Conservation (phyloP, 2,797 vertebrate genomes). For the Champsocephalus esox region DNA sequence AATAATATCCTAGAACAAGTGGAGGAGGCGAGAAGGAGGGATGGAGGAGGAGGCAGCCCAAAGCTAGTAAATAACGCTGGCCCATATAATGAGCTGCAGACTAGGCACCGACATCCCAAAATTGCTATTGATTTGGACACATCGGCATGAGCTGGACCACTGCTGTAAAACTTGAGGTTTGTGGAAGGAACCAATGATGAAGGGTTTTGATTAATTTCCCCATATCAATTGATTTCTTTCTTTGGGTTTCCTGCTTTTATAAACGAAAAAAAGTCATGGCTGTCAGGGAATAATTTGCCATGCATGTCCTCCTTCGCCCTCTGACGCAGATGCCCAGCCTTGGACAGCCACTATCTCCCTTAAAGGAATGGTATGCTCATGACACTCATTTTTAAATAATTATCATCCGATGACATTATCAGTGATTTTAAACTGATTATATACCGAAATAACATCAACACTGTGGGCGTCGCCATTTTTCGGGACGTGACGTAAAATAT, state of each 20-base stretch:
- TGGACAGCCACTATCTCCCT: too few relatives aligned
- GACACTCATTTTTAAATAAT: too few relatives aligned
- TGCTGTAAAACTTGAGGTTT: constrained; percentile 40
- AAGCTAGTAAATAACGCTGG: constrained; percentile 62
- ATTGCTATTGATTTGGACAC: constrained; percentile 66
- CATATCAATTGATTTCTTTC: not conserved
- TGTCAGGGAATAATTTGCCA: too few relatives aligned
- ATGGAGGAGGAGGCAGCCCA: constrained; percentile 33
- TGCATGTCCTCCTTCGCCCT: too few relatives aligned
- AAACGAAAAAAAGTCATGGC: constrained; percentile 3
- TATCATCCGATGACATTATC: too few relatives aligned
- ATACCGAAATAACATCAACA: too few relatives aligned
- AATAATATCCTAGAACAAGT: constrained; percentile 54
- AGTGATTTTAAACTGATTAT: too few relatives aligned
- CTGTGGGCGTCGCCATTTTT: too few relatives aligned
- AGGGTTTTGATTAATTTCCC: constrained; percentile 59
- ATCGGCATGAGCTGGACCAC: constrained; percentile 27
- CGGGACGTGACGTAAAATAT: too few relatives aligned
- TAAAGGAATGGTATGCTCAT: too few relatives aligned
- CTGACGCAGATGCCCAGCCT: too few relatives aligned
- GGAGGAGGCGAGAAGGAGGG: constrained; percentile 26
- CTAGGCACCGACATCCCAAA: constrained; percentile 51
- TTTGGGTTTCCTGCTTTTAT: constrained; percentile 2
- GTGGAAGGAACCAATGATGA: constrained; percentile 45
- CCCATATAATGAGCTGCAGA: constrained; percentile 61